These are phyloP conservation scores for Lysandra coridon DNA, from an alignment of 2,888 invertebrate species.

Conservation along the genomic window DNA sequence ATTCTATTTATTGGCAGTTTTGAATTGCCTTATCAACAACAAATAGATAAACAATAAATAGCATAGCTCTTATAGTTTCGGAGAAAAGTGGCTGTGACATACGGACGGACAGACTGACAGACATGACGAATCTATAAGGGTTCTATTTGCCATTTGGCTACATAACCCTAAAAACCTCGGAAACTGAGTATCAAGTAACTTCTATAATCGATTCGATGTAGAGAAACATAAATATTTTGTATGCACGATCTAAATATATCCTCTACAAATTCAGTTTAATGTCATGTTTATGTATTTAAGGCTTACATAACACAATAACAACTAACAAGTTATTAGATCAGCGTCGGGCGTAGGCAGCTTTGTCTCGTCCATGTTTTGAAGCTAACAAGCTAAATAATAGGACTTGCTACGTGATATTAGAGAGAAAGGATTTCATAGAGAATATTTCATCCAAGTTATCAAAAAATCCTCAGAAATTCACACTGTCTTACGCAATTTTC, in stretches of 20 bases:
- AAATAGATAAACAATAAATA: no score
- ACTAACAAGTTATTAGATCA: constrained; percentile 9
- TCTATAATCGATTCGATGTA: not conserved
- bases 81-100: no score
- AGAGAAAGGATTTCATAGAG: not conserved
- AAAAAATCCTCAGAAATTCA: no score
- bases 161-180: no score
- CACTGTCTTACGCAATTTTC: no score
- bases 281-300: constrained; percentile 8
- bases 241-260: not conserved
- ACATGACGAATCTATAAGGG: no score
- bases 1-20: no score
- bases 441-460: not conserved
- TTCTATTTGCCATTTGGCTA: no score
- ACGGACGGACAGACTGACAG: no score
- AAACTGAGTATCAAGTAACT: no score
- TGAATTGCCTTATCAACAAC: no score
- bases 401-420: not conserved
- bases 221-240: not conserved
- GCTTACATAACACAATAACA: not conserved
- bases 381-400: not conserved
- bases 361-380: not conserved
- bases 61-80: no score
- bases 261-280: not conserved
- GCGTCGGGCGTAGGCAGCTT: not conserved